Base-by-base conservation (phyloP, 2,113 vertebrate genomes). In the Phylloscopus trochiloides region DNA sequence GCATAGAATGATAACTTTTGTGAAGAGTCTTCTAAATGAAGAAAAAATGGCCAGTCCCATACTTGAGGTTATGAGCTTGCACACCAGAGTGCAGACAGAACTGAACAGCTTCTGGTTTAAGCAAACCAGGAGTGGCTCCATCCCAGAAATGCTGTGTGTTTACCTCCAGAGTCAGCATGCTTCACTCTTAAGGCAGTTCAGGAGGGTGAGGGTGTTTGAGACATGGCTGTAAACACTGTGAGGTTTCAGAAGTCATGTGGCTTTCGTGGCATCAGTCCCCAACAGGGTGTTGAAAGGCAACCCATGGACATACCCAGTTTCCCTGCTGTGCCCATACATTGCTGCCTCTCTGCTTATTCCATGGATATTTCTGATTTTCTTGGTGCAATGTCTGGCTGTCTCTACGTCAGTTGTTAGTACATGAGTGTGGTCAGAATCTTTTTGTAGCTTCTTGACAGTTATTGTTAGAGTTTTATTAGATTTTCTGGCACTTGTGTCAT, bases 391-490 rank as follows among this genome's bases (percentile, higher is more conserved):
- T 65, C 36, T 93, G 65, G 6, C 38, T 63, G 14, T 38, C 29
- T 59, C 16, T 47, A 0, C 11, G 32, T 54, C 21, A 6, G 17
- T 15, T 47, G 4, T 61, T 62, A 29, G 43, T 61, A 29, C 1
- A 1, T 12, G 16, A 78, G 7, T 0, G 0, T 14, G 11, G 24
- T 66, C 42, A 89, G 63, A 70, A 67, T 78, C 7, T 57, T 63
- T 55, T 19, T 73, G 63, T 61, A 28, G 17, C 32, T 73, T 73
- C 45, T 48, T 65, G 31, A 26, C 18, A 38, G 20, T 22, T 58
- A 38, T 31, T 73, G 31, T 55, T 70, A 4, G 14, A 32, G 28
- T 54, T 62, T 16, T 21, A 61, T 67, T 79, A 59, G n/a, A n/a
- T 63, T 63, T 90, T 82, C 36, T 66, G 24, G 17, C 28, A 54